These are phyloP conservation scores for Machaerirhynchus nigripectus DNA, from an alignment of 2,113 vertebrate genomes.

Conservation along the genomic window DNA sequence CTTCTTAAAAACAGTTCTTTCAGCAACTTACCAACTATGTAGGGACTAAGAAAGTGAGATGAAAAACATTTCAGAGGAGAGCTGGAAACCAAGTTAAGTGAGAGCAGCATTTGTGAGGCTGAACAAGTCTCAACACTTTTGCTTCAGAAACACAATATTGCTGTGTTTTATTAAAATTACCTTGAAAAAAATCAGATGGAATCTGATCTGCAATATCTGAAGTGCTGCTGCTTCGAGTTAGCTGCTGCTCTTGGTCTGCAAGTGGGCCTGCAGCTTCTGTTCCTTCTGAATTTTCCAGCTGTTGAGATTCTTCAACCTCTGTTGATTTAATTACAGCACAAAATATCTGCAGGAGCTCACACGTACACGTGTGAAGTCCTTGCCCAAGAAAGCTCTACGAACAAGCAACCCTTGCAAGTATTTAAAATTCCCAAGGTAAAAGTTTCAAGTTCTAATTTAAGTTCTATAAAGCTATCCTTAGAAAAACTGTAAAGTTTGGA, in stretches of 20 bases:
- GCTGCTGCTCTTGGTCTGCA: slow-evolving; percentile 72
- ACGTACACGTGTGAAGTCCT: fast-evolving
- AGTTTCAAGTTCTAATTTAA: neutral
- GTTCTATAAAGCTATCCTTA: neutral
- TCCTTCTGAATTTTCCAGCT: slow-evolving; percentile 74
- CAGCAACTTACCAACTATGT: neutral
- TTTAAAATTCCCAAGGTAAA: neutral
- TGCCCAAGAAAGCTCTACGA: neutral
- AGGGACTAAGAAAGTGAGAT: neutral
- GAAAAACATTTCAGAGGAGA: neutral
- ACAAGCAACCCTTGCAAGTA: neutral
- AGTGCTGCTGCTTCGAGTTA: slow-evolving; percentile 90
- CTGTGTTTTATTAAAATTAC: slow-evolving; percentile 53
- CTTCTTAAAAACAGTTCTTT: neutral
- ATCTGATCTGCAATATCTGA: slow-evolving; percentile 88
- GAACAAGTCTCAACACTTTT: neutral
- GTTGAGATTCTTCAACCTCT: slow-evolving; percentile 92
- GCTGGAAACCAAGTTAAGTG: neutral
- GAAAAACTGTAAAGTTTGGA: neutral
- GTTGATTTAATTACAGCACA: slow-evolving; percentile 12
- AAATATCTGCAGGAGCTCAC: neutral
- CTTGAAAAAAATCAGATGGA: slow-evolving; percentile 78
- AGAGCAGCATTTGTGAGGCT: neutral
- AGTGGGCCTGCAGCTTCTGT: slow-evolving; percentile 60
- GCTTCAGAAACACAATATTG: neutral